phyloP scores from a whole-genome alignment of 23 tunicate genomes.

The Oikopleura dioica region DNA sequence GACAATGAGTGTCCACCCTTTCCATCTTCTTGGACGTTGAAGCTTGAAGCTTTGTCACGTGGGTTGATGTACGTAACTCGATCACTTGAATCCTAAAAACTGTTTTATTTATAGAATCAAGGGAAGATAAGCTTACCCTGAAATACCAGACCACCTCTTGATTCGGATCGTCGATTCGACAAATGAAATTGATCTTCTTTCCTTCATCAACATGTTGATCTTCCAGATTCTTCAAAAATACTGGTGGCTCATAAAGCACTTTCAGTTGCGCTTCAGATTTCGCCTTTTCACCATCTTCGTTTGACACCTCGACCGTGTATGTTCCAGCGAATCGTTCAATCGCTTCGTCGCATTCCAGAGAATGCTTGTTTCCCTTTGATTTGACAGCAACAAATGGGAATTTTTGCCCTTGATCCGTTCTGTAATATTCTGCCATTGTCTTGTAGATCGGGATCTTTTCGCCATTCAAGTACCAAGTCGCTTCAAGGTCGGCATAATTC shows the following conservation, averaged over 20 bases:
- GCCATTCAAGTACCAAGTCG: background rate
- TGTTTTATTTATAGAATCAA: too few relatives aligned
- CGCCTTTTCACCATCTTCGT: background rate
- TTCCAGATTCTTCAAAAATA: conserved; percentile 22
- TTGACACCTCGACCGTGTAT: background rate
- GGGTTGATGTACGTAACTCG: background rate
- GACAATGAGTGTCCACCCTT: background rate
- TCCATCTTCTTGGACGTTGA: background rate
- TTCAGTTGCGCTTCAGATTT: background rate
- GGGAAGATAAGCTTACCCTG: background rate
- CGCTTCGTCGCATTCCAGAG: background rate
- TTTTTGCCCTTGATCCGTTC: background rate
- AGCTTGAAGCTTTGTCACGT: background rate
- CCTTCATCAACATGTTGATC: conserved; percentile 27
- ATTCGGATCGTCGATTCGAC: conserved; percentile 27
- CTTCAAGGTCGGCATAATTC: background rate
- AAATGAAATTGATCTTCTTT: conserved; percentile 21
- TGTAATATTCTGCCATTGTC: background rate
- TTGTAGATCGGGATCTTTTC: background rate
- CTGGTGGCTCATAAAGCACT: conserved; percentile 2
- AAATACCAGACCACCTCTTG: conserved; percentile 38
- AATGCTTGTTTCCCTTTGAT: background rate
- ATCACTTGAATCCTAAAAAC: too few relatives aligned
- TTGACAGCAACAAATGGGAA: background rate
- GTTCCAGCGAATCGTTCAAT: background rate